Evolutionary conservation across 2,113 vertebrate genomes (phyloP), one percentile per base, ranked within the genome.

Genomic region (Gasterosteus aculeatus): DNA sequence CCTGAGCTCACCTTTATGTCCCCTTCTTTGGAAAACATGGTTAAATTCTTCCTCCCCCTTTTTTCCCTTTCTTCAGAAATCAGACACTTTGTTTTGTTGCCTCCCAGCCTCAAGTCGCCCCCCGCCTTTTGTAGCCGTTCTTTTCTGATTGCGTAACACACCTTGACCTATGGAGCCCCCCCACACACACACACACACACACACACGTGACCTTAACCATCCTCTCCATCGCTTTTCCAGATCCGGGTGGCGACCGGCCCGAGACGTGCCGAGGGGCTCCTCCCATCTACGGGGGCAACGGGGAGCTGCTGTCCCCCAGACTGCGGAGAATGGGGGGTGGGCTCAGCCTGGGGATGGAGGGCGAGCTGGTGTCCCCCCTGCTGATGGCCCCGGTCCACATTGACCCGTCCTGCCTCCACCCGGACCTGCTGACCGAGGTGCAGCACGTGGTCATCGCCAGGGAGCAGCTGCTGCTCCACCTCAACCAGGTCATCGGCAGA

Each of bases 401-500:
- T 77, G 96, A 98, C 88, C 95, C 97, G 67, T 94, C 94, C 77
- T 94, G 95, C 88, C 94, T 99, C 78, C 97, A 98, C 91, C 96
- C 97, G 0, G 97, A 99, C 84, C 92, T 99, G 82, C 95, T 99
- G 86, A 97, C 95, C 53, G 97, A 98, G 84, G 96, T 99, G 66
- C 96, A 98, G 91, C 97, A 98, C 0, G 96, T 99, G 79, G 96
- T 99, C 78, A 99, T 99, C 57, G 95, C 96, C 82, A 91, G 96
- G 0, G 96, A 97, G 39, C 94, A 95, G 82, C 95, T 99, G 82
- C 95, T 98, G 38, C 94, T 99, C 46, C 97, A 99, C 87, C 95
- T 98, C 82, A 96, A 91, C 62, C 95, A 98, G 93, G 94, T 99
- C 81, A 99, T 99, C 81, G 98, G 98, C 92, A 95, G 98, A 96